These are phyloP conservation scores for Esox niger DNA, from an alignment of 2,113 vertebrate species.

Conservation along the genomic window DNA sequence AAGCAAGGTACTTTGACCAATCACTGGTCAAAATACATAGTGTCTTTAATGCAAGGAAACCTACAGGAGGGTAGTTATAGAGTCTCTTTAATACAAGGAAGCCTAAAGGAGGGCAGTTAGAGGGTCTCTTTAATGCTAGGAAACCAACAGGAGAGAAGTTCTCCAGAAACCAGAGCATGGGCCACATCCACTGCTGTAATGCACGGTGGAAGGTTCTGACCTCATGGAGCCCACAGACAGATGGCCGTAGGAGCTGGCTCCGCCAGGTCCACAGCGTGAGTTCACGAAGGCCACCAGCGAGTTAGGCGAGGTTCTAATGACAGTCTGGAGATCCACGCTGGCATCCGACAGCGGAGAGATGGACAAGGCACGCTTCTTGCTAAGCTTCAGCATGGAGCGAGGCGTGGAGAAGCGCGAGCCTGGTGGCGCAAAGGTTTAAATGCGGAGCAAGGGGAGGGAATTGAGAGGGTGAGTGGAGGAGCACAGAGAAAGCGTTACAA, in stretches of 20 bases:
- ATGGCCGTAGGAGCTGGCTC: slow-evolving; percentile 89
- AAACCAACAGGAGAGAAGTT: no score
- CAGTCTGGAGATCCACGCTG: slow-evolving; percentile 93
- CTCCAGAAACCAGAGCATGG: no score
- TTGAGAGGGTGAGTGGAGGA: background rate
- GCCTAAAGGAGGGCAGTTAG: no score
- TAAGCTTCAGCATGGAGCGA: slow-evolving; percentile 85
- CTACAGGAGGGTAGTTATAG: no score
- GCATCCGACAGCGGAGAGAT: slow-evolving; percentile 94
- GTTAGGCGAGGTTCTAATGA: slow-evolving; percentile 95
- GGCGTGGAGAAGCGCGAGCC: slow-evolving; percentile 88
- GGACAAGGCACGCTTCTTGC: slow-evolving; percentile 93
- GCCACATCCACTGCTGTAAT: no score
- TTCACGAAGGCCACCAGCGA: slow-evolving; percentile 96
- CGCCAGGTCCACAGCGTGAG: slow-evolving; percentile 83
- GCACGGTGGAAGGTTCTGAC: slow-evolving; percentile 55
- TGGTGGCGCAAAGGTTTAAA: slow-evolving; percentile 50
- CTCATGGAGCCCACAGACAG: slow-evolving; percentile 94
- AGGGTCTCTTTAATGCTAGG: no score
- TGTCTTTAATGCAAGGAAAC: no score
- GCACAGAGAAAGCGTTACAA: background rate
- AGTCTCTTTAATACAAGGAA: no score
- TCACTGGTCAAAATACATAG: no score
- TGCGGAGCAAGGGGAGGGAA: background rate
- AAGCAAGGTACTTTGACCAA: no score